phyloP scores from a whole-genome alignment of 2,113 vertebrate species.

The Suncus etruscus region DNA sequence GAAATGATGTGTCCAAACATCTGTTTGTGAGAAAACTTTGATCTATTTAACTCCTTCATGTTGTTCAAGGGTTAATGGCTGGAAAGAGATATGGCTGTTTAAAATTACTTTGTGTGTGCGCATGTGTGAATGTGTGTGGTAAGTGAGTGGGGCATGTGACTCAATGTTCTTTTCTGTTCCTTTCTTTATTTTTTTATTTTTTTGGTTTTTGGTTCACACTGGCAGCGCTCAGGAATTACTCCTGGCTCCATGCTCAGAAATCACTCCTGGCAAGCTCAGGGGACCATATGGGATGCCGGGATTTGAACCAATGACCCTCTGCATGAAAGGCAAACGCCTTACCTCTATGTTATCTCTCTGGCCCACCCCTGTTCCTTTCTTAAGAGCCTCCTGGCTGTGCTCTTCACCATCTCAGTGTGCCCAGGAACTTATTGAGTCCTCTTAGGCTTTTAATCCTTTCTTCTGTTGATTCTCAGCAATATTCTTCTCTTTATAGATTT shows the following conservation, averaged over 20 bases:
- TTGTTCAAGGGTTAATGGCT: not conserved
- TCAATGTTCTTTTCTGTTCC: not conserved
- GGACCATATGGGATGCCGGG: too few relatives aligned
- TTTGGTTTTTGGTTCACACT: too few relatives aligned
- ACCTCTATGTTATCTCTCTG: too few relatives aligned
- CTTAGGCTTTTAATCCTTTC: slow-evolving; percentile 39
- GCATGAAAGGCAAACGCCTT: too few relatives aligned
- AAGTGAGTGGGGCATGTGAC: not conserved
- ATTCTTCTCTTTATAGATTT: slow-evolving; percentile 27
- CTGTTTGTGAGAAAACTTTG: slow-evolving; percentile 42
- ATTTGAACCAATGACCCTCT: too few relatives aligned
- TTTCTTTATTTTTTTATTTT: too few relatives aligned
- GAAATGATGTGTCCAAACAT: too few relatives aligned
- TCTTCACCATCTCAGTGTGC: not conserved
- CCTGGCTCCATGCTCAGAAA: too few relatives aligned
- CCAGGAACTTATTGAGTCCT: not conserved
- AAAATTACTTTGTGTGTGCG: not conserved
- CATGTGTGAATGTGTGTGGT: too few relatives aligned
- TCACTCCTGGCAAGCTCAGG: too few relatives aligned
- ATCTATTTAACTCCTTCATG: not conserved
- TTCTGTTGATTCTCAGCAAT: slow-evolving; percentile 39
- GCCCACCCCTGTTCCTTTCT: not conserved
- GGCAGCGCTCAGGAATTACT: too few relatives aligned
- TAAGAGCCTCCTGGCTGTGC: slow-evolving; percentile 3
- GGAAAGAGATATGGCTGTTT: not conserved